Evolutionary conservation across 2,888 invertebrate genomes (phyloP).

Genomic region (Syrphus vitripennis): DNA sequence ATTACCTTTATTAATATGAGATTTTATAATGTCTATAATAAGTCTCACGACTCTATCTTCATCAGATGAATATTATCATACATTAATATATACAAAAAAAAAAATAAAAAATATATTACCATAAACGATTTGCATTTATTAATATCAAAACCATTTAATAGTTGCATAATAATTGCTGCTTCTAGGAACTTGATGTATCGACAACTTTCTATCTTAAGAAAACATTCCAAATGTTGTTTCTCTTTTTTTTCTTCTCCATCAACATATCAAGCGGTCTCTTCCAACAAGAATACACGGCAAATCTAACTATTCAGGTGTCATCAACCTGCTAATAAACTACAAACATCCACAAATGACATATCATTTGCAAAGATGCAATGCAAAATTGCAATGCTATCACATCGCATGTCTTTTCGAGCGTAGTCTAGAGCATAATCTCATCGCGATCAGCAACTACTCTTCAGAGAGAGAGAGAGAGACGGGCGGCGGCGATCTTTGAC

Average conservation of each 20-base stretch:
- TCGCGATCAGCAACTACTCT: conserved; percentile 23
- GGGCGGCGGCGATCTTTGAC: conserved; percentile 45
- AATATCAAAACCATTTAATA: conserved; percentile 1
- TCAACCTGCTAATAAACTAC: conserved; percentile 36
- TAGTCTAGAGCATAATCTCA: conserved; percentile 15
- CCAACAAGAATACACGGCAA: neutral
- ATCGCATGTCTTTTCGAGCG: neutral
- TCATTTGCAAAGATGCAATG: neutral
- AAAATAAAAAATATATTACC: neutral
- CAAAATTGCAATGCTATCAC: conserved; percentile 26
- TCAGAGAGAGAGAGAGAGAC: neutral
- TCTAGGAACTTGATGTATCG: conserved; percentile 30
- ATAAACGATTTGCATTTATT: conserved; percentile 35
- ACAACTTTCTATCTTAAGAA: conserved; percentile 52
- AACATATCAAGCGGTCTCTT: neutral
- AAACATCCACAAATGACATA: conserved; percentile 6
- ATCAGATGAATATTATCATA: neutral
- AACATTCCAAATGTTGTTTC: conserved; percentile 34
- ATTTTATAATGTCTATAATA: neutral
- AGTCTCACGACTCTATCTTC: conserved; percentile 10
- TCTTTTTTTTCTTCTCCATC: neutral
- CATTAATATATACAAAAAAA: neutral
- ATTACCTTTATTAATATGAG: neutral
- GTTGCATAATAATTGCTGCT: conserved; percentile 36
- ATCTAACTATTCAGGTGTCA: conserved; percentile 53